phyloP scores from a whole-genome alignment of 2,888 invertebrate species.

The Caenorhabditis virilis region DNA sequence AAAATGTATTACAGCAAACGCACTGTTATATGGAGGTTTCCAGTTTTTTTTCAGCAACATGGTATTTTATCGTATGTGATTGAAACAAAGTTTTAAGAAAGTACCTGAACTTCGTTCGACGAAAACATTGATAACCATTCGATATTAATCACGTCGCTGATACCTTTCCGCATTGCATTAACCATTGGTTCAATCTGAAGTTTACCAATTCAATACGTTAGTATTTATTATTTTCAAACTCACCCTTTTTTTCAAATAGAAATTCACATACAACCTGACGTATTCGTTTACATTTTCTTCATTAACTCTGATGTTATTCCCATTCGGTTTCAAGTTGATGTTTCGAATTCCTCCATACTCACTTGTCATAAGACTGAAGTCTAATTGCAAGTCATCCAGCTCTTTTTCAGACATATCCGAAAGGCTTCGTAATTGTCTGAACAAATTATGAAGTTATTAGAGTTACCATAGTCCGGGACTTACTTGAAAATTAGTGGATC shows the following conservation, averaged over 20 bases:
- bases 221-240: conserved; percentile 8
- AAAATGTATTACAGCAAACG: too few species aligned
- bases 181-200: conserved; percentile 79
- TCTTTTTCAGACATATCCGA: conserved; percentile 18
- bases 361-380: conserved; percentile 48
- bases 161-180: conserved; percentile 84
- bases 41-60: too few species aligned
- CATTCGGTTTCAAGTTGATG: conserved; percentile 88
- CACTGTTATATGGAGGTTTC: too few species aligned
- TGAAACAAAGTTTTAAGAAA: too few species aligned
- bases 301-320: conserved; percentile 86
- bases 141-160: conserved; percentile 86
- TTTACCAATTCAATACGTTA: background rate
- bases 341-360: conserved; percentile 42
- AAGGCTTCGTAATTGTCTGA: conserved; percentile 33
- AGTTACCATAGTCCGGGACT: background rate
- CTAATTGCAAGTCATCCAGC: conserved; percentile 40
- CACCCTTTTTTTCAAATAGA: conserved; percentile 85
- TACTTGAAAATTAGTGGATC: conserved; percentile 44
- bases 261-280: conserved; percentile 92
- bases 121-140: conserved; percentile 94
- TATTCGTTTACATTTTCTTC: conserved; percentile 92
- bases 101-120: conserved; percentile 86
- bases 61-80: too few species aligned
- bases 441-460: background rate